Conservation (phyloP, 2,113 vertebrate species). For the Melierax canorus region DNA sequence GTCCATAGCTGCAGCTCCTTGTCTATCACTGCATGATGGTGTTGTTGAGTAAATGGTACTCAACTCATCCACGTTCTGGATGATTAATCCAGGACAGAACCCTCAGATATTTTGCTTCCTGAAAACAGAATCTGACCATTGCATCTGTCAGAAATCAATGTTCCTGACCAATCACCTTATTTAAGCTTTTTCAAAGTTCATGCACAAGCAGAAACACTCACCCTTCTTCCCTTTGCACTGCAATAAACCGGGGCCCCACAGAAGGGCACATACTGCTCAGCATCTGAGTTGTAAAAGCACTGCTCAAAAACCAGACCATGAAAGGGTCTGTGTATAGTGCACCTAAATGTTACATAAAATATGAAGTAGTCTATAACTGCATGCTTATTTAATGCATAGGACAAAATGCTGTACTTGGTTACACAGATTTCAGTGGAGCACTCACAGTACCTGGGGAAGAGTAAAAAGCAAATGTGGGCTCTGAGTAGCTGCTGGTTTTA, state of each 20-base stretch:
- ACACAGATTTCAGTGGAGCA: not conserved
- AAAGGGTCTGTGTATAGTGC: not conserved
- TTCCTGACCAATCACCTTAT: not conserved
- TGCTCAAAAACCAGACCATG: not conserved
- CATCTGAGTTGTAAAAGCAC: not conserved
- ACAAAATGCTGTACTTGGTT: not conserved
- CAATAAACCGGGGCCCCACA: not conserved
- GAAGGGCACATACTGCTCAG: not conserved
- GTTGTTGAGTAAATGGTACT: not conserved
- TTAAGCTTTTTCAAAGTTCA: not conserved
- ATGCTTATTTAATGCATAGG: not conserved
- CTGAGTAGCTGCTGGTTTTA: not conserved
- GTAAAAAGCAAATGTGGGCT: not conserved
- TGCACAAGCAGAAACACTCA: not conserved
- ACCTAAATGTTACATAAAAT: not conserved
- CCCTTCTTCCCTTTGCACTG: not conserved
- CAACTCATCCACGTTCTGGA: rapidly evolving
- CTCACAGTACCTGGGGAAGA: not conserved
- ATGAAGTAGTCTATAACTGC: not conserved
- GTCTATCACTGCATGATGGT: not conserved
- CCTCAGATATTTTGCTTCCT: not conserved
- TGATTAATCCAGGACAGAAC: not conserved
- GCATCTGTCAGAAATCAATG: not conserved
- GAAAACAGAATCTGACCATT: not conserved
- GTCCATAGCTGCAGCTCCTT: not conserved